phyloP scores from a whole-genome alignment of 2,797 vertebrate species.

The Novumbra hubbsi region DNA sequence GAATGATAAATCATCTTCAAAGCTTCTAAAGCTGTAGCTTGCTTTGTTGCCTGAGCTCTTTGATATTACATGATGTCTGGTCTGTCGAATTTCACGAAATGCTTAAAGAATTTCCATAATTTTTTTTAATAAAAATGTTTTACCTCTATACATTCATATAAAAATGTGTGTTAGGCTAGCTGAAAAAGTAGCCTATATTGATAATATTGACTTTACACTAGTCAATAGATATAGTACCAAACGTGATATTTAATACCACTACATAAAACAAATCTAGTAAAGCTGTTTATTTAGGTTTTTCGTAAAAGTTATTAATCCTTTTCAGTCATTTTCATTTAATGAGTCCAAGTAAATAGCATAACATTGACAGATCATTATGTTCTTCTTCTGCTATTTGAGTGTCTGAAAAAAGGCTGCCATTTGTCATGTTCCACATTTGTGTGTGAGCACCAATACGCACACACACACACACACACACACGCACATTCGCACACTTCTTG shows the following conservation, averaged over 20 bases:
- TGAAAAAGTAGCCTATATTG: neutral
- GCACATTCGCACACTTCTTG: neutral
- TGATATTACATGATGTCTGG: too few relatives aligned
- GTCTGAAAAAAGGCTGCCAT: constrained; percentile 29
- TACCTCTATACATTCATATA: too few relatives aligned
- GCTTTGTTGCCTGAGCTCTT: too few relatives aligned
- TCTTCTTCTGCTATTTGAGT: constrained; percentile 27
- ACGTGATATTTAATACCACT: neutral
- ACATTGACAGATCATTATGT: constrained; percentile 3
- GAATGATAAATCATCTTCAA: too few relatives aligned
- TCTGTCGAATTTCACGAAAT: too few relatives aligned
- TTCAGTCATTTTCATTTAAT: neutral
- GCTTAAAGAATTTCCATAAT: too few relatives aligned
- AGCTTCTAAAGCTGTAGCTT: too few relatives aligned
- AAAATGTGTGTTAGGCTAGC: too few relatives aligned
- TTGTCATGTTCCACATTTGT: constrained; percentile 3
- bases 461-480: constrained; percentile 9
- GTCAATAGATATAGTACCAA: neutral
- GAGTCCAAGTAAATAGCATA: neutral
- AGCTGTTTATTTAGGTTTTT: neutral
- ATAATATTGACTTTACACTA: neutral
- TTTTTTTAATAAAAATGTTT: too few relatives aligned
- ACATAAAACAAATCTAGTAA: constrained; percentile 12
- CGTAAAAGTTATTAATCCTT: neutral
- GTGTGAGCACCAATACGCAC: neutral